These are phyloP conservation scores for Chanos chanos DNA, from an alignment of 2,797 vertebrate genomes.

Conservation along the genomic window DNA sequence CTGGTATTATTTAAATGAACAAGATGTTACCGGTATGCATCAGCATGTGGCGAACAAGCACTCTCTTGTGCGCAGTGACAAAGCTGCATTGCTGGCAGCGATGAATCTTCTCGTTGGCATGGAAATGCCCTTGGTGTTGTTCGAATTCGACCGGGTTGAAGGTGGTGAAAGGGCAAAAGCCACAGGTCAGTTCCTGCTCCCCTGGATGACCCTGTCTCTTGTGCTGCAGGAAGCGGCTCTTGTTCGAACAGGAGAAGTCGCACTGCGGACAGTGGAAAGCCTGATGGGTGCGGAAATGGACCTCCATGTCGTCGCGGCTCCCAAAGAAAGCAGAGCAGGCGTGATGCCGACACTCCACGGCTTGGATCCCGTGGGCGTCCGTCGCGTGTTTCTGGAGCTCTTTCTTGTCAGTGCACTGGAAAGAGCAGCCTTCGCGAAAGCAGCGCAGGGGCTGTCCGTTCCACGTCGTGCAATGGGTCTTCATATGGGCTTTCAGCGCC, in stretches of 20 bases:
- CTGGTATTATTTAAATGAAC: too few relatives aligned
- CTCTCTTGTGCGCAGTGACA: constrained; percentile 88
- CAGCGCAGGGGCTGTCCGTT: constrained; percentile 71
- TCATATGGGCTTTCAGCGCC: constrained; percentile 90
- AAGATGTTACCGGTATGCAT: constrained; percentile 88
- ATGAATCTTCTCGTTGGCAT: constrained; percentile 93
- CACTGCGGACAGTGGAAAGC: constrained; percentile 95
- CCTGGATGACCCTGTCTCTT: constrained; percentile 87
- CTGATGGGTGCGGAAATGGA: constrained; percentile 84
- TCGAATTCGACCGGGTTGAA: constrained; percentile 92
- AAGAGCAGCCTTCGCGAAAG: constrained; percentile 78
- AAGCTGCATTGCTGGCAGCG: constrained; percentile 87
- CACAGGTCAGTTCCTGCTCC: constrained; percentile 74
- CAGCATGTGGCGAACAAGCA: constrained; percentile 88
- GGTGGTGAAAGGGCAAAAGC: constrained; percentile 85
- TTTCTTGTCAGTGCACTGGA: constrained; percentile 71
- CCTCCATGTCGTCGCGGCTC: constrained; percentile 79
- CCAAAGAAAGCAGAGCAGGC: constrained; percentile 82
- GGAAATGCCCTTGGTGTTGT: constrained; percentile 86
- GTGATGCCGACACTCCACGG: constrained; percentile 84
- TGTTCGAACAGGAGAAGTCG: constrained; percentile 93
- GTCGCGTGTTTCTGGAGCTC: constrained; percentile 77
- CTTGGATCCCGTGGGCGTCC: constrained; percentile 74
- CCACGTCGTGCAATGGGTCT: constrained; percentile 70
- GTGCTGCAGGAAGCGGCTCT: constrained; percentile 84